Base-by-base conservation (phyloP, 2,113 vertebrate species). In the Aldabrachelys gigantea region DNA sequence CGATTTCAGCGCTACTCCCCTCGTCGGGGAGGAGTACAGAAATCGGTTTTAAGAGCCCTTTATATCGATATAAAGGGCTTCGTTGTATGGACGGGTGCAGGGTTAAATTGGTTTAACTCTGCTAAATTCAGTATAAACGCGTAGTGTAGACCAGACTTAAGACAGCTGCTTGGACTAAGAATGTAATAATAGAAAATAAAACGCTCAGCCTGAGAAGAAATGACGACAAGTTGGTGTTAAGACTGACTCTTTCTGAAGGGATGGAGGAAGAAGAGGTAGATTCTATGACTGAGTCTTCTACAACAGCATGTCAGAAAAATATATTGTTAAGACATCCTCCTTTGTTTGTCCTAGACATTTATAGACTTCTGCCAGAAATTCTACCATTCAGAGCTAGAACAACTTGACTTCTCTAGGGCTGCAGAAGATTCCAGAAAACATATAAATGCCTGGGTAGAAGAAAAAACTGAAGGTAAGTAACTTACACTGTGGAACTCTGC, bases 361-460 rank as follows among this genome's bases (percentile, higher is more conserved):
- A 93, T 98, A 69, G 97, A 98, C 8, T 98, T 92, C 8, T 99
- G 98, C 31, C 90, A 97, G 96, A 99, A 99, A 96, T 97, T 98
- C 93, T 99, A 99, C 91, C 96, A 98, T 41, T 99, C 99, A 6
- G 98, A 98, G 44, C 95, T 99, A 95, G 98, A 98, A 90, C 83
- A 98, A n/a, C 94, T 98, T 10, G 97, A 99, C 93, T 99, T 99
- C 47, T 29, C 96, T 1, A 50, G 97, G n/a, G 97, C 98, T n/a
- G 25, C 98, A 3, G 99, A 99, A 38, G 96, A 96, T 8, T 97
- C 98, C 95, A 98, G 99, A 90, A 97, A 85, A 4, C 98, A 98
- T 89, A 99, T 99, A 94, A 99, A 99, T 76, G 78, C 38, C 91
- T 99, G 99, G 99, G 99, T 99, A 19, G 97, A 98, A 85, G 92